Evolutionary conservation across 2,888 invertebrate species (phyloP).

Genomic region (Eugnorisma glareosa): DNA sequence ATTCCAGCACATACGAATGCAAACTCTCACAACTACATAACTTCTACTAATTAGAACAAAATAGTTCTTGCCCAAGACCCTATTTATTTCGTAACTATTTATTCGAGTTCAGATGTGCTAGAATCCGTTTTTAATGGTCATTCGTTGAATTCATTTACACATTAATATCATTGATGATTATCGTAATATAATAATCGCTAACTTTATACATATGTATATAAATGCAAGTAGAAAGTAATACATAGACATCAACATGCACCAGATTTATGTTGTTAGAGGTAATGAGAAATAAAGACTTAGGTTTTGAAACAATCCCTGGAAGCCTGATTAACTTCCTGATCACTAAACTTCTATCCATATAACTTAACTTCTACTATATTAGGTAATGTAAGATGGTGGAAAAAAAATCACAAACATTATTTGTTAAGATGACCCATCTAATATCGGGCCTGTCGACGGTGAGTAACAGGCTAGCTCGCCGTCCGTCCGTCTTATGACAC

Average conservation of each 20-base stretch:
- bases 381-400: neutral
- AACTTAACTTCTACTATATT: too few relatives aligned
- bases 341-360: neutral
- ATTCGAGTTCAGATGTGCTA: slow-evolving; percentile 43
- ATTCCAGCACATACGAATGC: slow-evolving; percentile 61
- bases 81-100: neutral
- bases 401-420: neutral
- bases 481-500: too few relatives aligned
- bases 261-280: slow-evolving; percentile 22
- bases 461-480: too few relatives aligned
- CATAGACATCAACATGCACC: slow-evolving; percentile 27
- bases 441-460: too few relatives aligned
- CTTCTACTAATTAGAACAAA: slow-evolving; percentile 18
- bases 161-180: slow-evolving; percentile 52
- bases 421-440: neutral
- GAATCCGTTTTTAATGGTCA: slow-evolving; percentile 45
- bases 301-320: slow-evolving; percentile 25
- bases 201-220: slow-evolving; percentile 49
- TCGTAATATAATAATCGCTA: slow-evolving; percentile 32
- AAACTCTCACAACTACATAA: slow-evolving; percentile 16
- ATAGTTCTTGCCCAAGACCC: slow-evolving; percentile 2
- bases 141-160: slow-evolving; percentile 58
- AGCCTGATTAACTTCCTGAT: neutral
- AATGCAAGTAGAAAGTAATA: slow-evolving; percentile 58
- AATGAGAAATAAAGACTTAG: slow-evolving; percentile 20